Base-by-base conservation (phyloP, 2,797 vertebrate genomes). In the Chaenodraco wilsoni region DNA sequence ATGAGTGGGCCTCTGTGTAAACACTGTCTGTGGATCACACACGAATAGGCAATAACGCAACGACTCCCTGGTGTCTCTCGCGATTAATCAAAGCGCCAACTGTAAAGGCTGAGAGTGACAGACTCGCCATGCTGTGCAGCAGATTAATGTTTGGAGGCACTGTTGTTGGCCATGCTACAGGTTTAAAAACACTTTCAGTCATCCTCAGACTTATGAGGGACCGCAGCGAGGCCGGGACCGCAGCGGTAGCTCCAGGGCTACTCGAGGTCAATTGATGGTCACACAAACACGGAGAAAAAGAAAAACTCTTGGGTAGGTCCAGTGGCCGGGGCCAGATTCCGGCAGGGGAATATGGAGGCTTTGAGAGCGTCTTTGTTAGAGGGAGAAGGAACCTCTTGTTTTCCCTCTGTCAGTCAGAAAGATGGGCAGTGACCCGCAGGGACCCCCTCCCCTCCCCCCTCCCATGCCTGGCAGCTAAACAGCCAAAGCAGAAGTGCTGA, bases 401-500 rank as follows among this genome's bases (percentile, higher is more conserved):
- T 90, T 86, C 58, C 64, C 79, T 81, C 88, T 66, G 83, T 90
- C 91, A 88, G 83, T 91, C 87, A 92, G 86, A 86, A 77, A 90
- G 84, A 92, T 87, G 89, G 87, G 89, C 91, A 92, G 67, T 91
- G 92, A 93, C 90, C 88, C 83, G 45, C 76, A 65, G 68, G 79
- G 84, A 89, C 51, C 80, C 66, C 79, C 74, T 44, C 57, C 75
- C 44, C 65, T 21, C 33, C 70, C 79, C 74, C 23, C 74, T 33
- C 57, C 75, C 40, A 63, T 16, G 84, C 71, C 74, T 74, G 86
- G 84, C 84, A 84, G 87, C 74, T 76, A 61, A 82, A 84, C 68
- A 83, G 84, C 61, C 19, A 21, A 33, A 48, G 72, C 71, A 89
- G 81, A 90, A 90, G 17, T 88, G 91, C 92, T 92, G 93, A 94